Evolutionary conservation across 2,888 invertebrate species (phyloP), one percentile per base, ranked within the genome.

Genomic region (Sinohyriopsis cumingii): DNA sequence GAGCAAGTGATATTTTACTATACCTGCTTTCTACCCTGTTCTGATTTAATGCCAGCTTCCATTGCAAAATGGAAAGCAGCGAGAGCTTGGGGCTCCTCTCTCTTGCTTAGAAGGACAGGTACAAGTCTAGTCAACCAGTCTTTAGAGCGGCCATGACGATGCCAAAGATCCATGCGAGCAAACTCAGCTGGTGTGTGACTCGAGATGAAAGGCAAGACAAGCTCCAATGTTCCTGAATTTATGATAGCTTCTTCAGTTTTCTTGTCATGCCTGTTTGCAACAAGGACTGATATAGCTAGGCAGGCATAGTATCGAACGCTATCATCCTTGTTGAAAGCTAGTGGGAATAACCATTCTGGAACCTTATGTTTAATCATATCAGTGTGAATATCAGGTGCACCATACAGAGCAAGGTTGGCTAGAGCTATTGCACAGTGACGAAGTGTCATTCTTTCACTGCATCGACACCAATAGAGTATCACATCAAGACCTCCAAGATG

Each of bases 21-120:
- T 71, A 77, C 77, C 69, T 77, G 73, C 68, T 77, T 75, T 54
- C 84, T 87, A 76, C 84, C 90, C 71, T 89, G 89, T 69, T 89
- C 89, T 84, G 97, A 95, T 90, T 99, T 99, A 68, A 99, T 98
- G 56, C 96, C 96, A 19, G 99, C 98, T 91, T 99, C 99, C 97
- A 99, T 98, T 88, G 98, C 98, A 90, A 98, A 92, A 89, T 99
- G 99, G 90, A 99, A 99, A 55, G 99, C 98, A 5, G 98, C 99
- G 83, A 99, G 91, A 89, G 97, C 97, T 85, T 97, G 93, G 0
- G 99, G 98, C 91, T 99, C 99, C 88, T 98, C 96, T 74, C 98
- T 92, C 88, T 97, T 96, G 59, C 98, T 98, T 88, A 95, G 95
- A 68, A 99, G 91, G 19, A 99, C 96, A 1, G 98, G 98, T 6